Conservation (phyloP, 2,113 vertebrate genomes). For the Hemiscyllium ocellatum region DNA sequence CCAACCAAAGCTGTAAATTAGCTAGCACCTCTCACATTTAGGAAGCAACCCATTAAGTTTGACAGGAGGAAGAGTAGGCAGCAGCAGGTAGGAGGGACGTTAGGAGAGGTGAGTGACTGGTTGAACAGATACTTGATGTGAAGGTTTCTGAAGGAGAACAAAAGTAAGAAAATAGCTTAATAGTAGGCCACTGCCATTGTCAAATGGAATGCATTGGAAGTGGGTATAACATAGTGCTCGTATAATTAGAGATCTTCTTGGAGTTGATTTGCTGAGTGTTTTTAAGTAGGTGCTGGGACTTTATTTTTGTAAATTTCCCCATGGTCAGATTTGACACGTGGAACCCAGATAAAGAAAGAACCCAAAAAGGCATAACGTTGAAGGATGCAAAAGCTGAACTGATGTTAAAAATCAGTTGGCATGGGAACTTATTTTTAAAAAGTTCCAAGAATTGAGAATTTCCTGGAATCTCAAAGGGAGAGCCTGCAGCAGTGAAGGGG, state of each 20-base stretch:
- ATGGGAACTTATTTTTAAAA: neutral
- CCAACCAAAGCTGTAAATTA: neutral
- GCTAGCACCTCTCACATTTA: neutral
- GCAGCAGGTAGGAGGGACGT: neutral
- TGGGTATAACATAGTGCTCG: neutral
- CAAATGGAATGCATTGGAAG: neutral
- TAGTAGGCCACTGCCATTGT: neutral
- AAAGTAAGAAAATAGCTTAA: neutral
- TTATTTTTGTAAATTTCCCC: neutral
- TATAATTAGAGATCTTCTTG: neutral
- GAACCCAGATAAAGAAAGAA: neutral
- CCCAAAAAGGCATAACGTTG: neutral
- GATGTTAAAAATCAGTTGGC: neutral
- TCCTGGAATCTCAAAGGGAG: neutral
- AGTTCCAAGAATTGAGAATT: neutral
- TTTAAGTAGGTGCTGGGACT: neutral
- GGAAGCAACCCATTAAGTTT: neutral
- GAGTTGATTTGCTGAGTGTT: neutral
- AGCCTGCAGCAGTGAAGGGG: neutral
- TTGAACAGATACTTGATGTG: neutral
- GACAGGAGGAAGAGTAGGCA: neutral
- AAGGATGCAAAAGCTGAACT: neutral
- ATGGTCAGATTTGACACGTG: neutral
- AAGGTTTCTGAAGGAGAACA: neutral
- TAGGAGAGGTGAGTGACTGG: neutral